These are phyloP conservation scores for Hyperopisus bebe DNA, from an alignment of 2,113 vertebrate genomes.

Conservation along the genomic window DNA sequence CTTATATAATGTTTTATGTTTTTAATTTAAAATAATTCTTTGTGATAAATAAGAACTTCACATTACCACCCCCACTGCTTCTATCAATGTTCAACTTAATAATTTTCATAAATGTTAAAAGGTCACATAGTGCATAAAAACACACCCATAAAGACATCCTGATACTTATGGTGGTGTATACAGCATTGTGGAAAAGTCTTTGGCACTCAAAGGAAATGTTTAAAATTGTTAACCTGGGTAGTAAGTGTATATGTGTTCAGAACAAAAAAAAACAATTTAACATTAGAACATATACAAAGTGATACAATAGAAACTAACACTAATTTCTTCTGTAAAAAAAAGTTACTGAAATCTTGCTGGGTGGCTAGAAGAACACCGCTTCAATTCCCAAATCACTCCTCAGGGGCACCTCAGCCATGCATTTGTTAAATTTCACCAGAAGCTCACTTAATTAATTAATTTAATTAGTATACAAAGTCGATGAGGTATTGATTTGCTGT, in stretches of 20 bases:
- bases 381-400: neutral
- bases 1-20: neutral
- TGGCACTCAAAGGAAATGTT: neutral
- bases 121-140: neutral
- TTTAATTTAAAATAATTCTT: neutral
- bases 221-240: neutral
- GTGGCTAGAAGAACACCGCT: neutral
- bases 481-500: neutral
- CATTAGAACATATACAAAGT: neutral
- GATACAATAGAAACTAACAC: neutral
- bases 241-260: neutral
- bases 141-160: neutral
- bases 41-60: neutral
- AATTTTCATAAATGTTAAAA: neutral
- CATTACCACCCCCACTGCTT: neutral
- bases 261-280: neutral
- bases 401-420: neutral
- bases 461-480: neutral
- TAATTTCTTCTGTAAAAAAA: neutral
- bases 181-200: neutral
- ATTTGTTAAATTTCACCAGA: neutral
- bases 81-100: neutral
- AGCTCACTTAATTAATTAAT: neutral
- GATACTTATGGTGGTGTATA: neutral
- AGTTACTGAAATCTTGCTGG: neutral